phyloP scores from a whole-genome alignment of 2,888 invertebrate genomes.

The Pollenia griseotomentosa region DNA sequence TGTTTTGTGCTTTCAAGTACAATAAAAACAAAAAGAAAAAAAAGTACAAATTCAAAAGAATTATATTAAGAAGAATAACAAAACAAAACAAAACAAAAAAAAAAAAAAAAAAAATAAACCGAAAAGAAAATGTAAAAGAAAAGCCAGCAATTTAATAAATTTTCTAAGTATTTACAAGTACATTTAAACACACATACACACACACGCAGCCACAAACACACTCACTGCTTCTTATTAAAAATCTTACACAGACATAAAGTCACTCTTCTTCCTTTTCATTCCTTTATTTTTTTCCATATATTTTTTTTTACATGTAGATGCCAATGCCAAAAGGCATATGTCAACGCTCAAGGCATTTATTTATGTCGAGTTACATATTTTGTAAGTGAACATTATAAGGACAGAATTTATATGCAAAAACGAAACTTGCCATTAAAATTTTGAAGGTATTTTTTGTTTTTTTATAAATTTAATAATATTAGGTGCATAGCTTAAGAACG shows the following conservation, averaged over 20 bases:
- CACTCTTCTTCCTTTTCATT: neutral
- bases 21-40: slow-evolving; percentile 50
- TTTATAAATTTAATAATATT: no score
- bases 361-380: slow-evolving; percentile 47
- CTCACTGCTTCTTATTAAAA: neutral
- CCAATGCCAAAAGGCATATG: slow-evolving; percentile 70
- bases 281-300: neutral
- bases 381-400: slow-evolving; percentile 45
- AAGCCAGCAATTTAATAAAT: slow-evolving; percentile 59
- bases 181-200: slow-evolving; percentile 3
- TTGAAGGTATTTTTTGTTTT: no score
- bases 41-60: slow-evolving; percentile 36
- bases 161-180: slow-evolving; percentile 57
- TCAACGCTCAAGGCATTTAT: slow-evolving; percentile 68
- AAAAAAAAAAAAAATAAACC: neutral
- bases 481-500: no score
- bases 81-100: slow-evolving; percentile 5
- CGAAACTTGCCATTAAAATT: no score
- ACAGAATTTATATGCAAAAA: no score
- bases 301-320: slow-evolving; percentile 34
- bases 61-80: slow-evolving; percentile 46
- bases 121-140: slow-evolving; percentile 39
- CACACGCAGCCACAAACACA: neutral
- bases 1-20: slow-evolving; percentile 45
- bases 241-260: slow-evolving; percentile 20